A percentile compares a stretch with the other conserved stretches of the same genome.
phyloP scores from a whole-genome alignment of 2,113 vertebrate genomes.

The Psophia crepitans region DNA sequence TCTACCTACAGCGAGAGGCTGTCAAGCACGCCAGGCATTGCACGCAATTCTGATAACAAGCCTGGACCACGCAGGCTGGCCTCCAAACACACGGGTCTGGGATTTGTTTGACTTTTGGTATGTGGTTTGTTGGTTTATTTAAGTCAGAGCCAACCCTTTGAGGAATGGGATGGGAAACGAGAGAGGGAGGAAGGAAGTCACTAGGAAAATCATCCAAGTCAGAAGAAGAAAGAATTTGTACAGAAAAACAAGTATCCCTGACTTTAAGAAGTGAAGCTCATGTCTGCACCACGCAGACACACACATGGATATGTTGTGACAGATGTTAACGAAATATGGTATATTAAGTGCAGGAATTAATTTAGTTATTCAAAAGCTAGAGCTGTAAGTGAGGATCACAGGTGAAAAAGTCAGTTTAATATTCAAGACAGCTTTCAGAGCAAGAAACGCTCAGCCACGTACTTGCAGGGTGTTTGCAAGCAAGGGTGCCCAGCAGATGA shows the following conservation, averaged over 20 bases:
- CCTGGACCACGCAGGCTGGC: background rate
- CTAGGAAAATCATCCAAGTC: background rate
- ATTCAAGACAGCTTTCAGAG: background rate
- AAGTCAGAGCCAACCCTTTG: background rate
- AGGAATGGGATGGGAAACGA: background rate
- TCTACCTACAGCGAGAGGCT: background rate
- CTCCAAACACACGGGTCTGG: background rate
- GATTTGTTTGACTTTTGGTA: background rate
- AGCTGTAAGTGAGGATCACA: background rate
- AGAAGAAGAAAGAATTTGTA: background rate
- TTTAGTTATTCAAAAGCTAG: background rate
- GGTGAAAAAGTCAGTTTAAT: background rate
- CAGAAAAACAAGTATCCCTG: background rate
- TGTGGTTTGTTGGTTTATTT: background rate
- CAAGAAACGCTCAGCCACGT: background rate
- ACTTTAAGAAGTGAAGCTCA: background rate
- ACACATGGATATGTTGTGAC: background rate
- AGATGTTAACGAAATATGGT: background rate
- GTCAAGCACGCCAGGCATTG: background rate
- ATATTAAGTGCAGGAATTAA: background rate
- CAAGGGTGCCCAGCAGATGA: background rate
- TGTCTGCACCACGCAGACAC: background rate
- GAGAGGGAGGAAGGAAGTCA: background rate
- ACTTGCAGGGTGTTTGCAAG: background rate
- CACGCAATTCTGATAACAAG: background rate